Percentiles rank a stretch among this genome's conserved stretches.
Conservation (phyloP, 2,113 vertebrate species). For the Alligator sinensis region DNA sequence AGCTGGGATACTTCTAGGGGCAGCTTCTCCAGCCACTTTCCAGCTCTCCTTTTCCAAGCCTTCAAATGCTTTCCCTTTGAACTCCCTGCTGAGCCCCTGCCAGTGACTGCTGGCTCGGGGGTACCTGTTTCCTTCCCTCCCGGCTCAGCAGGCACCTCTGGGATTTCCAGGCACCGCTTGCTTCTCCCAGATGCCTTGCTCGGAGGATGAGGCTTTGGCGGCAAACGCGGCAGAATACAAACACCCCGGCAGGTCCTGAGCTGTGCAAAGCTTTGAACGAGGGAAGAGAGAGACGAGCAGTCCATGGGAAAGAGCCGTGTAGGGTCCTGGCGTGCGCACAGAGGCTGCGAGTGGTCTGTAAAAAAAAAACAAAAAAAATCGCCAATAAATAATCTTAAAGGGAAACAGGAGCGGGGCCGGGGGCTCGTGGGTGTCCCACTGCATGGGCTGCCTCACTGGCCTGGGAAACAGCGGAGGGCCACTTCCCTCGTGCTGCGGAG, state of each 20-base stretch:
- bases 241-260: not conserved
- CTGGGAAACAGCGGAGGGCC: constrained; percentile 41
- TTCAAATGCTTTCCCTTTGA: no score
- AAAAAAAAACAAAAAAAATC: constrained; percentile 27
- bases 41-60: no score
- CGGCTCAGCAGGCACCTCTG: no score
- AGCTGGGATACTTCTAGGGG: not conserved
- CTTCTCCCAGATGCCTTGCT: not conserved
- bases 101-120: not conserved
- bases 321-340: constrained; percentile 66
- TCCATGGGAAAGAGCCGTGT: constrained; percentile 54
- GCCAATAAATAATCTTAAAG: constrained; percentile 74
- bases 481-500: not conserved
- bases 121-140: not conserved
- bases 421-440: constrained; percentile 44
- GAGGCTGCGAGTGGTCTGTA: constrained; percentile 49
- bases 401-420: constrained; percentile 58
- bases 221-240: not conserved
- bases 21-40: not conserved
- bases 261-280: not conserved
- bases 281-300: not conserved
- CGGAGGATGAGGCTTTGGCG: not conserved
- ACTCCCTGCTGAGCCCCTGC: no score
- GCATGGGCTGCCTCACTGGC: not conserved
- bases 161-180: no score